phyloP scores from a whole-genome alignment of 2,113 vertebrate species.

The Odontesthes bonariensis region DNA sequence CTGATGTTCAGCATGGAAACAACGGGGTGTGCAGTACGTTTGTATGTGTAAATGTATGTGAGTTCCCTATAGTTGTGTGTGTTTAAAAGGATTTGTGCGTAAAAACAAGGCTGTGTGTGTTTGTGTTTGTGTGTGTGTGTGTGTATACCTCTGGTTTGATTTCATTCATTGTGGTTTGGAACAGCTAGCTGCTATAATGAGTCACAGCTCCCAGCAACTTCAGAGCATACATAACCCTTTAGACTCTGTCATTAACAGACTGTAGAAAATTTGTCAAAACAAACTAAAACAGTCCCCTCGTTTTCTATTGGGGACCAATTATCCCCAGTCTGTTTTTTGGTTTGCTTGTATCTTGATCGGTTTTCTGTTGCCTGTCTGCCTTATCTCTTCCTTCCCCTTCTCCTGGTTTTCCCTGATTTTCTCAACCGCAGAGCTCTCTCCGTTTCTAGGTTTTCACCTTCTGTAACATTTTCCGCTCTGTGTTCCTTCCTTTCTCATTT shows the following conservation, averaged over 20 bases:
- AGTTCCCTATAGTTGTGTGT: not conserved
- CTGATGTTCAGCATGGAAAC: constrained; percentile 37
- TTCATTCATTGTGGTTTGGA: constrained; percentile 70
- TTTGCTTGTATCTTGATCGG: constrained; percentile 13
- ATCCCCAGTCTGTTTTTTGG: constrained; percentile 25
- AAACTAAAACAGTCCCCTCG: constrained; percentile 11
- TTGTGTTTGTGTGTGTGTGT: constrained; percentile 1
- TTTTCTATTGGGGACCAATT: not conserved
- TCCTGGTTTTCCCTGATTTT: constrained; percentile 10
- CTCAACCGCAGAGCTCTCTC: not conserved
- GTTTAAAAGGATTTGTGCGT: not conserved
- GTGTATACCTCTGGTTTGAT: constrained; percentile 40
- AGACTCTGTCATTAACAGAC: constrained; percentile 10
- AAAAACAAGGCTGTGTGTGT: not conserved
- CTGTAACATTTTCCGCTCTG: constrained; percentile 14
- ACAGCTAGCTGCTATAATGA: constrained; percentile 54
- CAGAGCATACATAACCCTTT: constrained; percentile 14
- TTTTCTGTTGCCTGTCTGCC: constrained; percentile 27
- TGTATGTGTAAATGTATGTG: not conserved
- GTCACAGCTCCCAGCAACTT: constrained; percentile 74
- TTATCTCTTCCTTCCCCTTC: constrained; percentile 18
- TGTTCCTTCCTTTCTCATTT: constrained; percentile 9
- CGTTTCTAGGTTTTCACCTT: not conserved
- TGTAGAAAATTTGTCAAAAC: constrained; percentile 21
- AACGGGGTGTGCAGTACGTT: constrained; percentile 5